These are phyloP conservation scores for Luehdorfia chinensis DNA, from an alignment of 1,140 invertebrate species.

Conservation along the genomic window DNA sequence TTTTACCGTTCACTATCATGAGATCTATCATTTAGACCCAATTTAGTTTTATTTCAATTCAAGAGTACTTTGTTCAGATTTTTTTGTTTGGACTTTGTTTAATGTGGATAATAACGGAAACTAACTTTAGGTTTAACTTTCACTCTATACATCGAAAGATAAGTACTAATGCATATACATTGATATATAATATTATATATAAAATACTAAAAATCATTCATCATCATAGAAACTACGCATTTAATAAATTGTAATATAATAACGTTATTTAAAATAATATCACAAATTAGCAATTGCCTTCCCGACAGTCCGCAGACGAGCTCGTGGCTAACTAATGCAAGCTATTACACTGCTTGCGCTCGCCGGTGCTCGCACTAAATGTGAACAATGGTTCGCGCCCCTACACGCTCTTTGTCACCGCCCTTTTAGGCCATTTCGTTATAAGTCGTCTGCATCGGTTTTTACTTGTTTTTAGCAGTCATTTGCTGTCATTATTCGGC, in stretches of 20 bases:
- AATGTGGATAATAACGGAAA: too few relatives aligned
- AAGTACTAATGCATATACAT: too few relatives aligned
- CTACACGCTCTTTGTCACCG: conserved; percentile 23
- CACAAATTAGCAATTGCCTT: background rate
- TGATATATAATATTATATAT: too few relatives aligned
- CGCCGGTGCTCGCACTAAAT: conserved; percentile 12
- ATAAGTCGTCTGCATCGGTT: background rate
- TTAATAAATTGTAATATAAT: background rate
- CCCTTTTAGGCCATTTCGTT: conserved; percentile 13
- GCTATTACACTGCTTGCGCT: conserved; percentile 29
- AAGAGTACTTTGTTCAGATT: too few relatives aligned
- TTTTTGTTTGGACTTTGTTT: too few relatives aligned
- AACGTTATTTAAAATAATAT: background rate
- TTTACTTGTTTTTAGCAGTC: background rate
- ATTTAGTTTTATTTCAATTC: too few relatives aligned
- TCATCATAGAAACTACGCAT: background rate
- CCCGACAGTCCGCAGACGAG: conserved; percentile 19
- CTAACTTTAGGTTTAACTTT: too few relatives aligned
- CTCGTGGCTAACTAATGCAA: conserved; percentile 30
- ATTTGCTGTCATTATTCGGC: background rate
- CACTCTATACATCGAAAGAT: too few relatives aligned
- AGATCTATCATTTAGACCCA: too few relatives aligned
- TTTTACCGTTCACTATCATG: too few relatives aligned
- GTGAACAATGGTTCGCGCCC: conserved; percentile 23
- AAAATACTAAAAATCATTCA: background rate